phyloP scores from a whole-genome alignment of 2,797 vertebrate genomes.

The Sebastes steindachneri region DNA sequence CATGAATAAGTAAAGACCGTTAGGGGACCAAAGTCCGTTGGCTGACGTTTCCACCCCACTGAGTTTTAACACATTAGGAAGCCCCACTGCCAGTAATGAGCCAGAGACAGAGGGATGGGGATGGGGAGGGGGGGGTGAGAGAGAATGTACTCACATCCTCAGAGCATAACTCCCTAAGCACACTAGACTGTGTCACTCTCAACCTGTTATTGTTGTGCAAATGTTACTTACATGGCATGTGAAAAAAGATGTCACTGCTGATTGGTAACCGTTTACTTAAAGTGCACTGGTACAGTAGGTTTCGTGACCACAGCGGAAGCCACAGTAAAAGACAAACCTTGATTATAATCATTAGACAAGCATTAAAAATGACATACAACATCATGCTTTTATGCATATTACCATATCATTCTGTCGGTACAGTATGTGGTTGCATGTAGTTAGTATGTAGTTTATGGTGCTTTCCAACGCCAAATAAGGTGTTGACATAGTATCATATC shows the following conservation, averaged over 20 bases:
- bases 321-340: neutral
- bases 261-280: slow-evolving; percentile 17
- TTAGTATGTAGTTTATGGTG: no score
- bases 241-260: slow-evolving; percentile 10
- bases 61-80: slow-evolving; percentile 83
- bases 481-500: neutral
- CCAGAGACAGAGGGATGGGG: slow-evolving; percentile 54
- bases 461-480: no score
- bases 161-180: slow-evolving; percentile 44
- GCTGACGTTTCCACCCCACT: slow-evolving; percentile 78
- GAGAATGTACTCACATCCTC: slow-evolving; percentile 46
- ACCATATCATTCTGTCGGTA: neutral
- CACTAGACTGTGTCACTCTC: slow-evolving; percentile 41
- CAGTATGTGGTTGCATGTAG: neutral
- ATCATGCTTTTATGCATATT: neutral
- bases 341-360: neutral
- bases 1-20: slow-evolving; percentile 83
- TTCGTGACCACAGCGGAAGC: neutral
- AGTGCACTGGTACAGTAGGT: neutral
- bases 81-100: slow-evolving; percentile 76
- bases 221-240: slow-evolving; percentile 31
- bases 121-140: slow-evolving; percentile 8
- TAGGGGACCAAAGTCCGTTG: slow-evolving; percentile 77
- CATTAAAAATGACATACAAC: neutral
- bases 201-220: slow-evolving; percentile 68